Evolutionary conservation across 2,888 invertebrate species (phyloP).

Genomic region (Drosophila yooni): DNA sequence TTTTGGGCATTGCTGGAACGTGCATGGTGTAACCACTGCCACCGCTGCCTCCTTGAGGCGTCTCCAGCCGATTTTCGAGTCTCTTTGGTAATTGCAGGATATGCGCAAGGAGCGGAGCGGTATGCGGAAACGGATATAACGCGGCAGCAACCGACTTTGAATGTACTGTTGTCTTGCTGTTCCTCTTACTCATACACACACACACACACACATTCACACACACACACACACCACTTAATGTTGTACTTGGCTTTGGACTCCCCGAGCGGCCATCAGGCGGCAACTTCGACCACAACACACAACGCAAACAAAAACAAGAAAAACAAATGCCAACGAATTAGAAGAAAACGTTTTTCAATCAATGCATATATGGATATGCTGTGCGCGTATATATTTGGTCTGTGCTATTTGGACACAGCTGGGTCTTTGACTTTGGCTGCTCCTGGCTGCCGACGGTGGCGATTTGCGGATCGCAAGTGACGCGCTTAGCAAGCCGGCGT

Average conservation of each 20-base stretch:
- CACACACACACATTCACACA: conserved; percentile 2
- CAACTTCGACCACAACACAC: conserved; percentile 40
- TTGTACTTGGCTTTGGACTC: conserved; percentile 28
- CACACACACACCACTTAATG: conserved; percentile 14
- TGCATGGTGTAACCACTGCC: conserved; percentile 34
- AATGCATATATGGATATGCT: conserved; percentile 5
- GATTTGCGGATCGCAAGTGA: conserved; percentile 41
- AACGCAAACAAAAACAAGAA: conserved; percentile 44
- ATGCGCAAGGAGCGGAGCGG: conserved; percentile 28
- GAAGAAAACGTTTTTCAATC: conserved; percentile 13
- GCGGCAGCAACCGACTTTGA: conserved; percentile 34
- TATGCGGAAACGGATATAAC: conserved; percentile 57
- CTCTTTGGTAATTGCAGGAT: conserved; percentile 47
- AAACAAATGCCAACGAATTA: conserved; percentile 12
- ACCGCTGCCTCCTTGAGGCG: conserved; percentile 23
- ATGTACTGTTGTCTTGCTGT: conserved; percentile 5
- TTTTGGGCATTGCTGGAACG: conserved; percentile 21
- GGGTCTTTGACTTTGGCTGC: not conserved
- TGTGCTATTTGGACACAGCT: not conserved
- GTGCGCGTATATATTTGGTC: not conserved
- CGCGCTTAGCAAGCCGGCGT: conserved; percentile 44
- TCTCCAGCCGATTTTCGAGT: conserved; percentile 6
- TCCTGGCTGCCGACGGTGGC: conserved; percentile 24
- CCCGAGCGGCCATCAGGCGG: conserved; percentile 53
- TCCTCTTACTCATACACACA: not conserved